These are phyloP conservation scores for Metacarcinus magister DNA, from an alignment of 2,888 invertebrate genomes.

Conservation along the genomic window DNA sequence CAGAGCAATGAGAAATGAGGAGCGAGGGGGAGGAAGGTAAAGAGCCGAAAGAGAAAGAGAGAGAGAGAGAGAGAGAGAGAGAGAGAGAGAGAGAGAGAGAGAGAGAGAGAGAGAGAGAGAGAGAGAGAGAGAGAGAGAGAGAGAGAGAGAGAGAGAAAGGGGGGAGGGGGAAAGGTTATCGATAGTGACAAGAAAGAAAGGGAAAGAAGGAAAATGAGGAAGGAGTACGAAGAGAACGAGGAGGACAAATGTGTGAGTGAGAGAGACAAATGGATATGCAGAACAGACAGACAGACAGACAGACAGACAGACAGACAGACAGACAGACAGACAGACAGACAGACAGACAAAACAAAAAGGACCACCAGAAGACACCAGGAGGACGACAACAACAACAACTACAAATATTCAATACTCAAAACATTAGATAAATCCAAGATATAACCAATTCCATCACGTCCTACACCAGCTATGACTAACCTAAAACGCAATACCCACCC, in stretches of 20 bases:
- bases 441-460: too few relatives aligned
- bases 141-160: slow-evolving; percentile 47
- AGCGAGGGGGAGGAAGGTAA: background rate
- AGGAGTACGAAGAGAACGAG: background rate
- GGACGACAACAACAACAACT: background rate
- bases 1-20: slow-evolving; percentile 26
- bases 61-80: slow-evolving; percentile 39
- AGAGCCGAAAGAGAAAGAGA: slow-evolving; percentile 27
- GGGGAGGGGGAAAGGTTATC: background rate
- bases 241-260: background rate
- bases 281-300: background rate
- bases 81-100: slow-evolving; percentile 51
- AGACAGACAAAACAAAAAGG: slow-evolving; percentile 23
- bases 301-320: slow-evolving; percentile 5
- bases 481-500: background rate
- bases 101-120: slow-evolving; percentile 30
- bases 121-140: slow-evolving; percentile 4
- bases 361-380: background rate
- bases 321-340: slow-evolving; percentile 44
- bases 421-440: too few relatives aligned
- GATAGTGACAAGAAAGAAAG: background rate
- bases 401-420: background rate
- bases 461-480: background rate
- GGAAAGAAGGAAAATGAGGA: background rate
- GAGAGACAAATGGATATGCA: too few relatives aligned